These are phyloP conservation scores for Acheta domesticus DNA, from an alignment of 2,888 invertebrate species.

Conservation along the genomic window DNA sequence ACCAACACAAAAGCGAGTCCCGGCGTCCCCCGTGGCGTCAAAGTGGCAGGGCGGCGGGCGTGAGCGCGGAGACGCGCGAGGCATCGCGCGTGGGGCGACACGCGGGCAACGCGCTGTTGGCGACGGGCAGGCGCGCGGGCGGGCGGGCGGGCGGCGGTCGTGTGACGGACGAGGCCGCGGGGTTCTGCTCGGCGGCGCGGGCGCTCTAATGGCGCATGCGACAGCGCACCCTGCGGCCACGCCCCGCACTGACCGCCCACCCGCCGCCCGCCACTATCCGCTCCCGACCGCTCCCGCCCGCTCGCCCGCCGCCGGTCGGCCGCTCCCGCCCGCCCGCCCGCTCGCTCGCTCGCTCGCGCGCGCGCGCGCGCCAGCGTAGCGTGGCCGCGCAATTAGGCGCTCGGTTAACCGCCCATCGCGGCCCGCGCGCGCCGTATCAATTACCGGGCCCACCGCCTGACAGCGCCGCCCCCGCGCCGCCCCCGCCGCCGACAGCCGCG, in stretches of 20 bases:
- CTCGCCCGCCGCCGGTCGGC: background rate
- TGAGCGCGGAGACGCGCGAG: no score
- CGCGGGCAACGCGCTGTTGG: no score
- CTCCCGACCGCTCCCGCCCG: background rate
- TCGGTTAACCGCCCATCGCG: constrained; percentile 25
- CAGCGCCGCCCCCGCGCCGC: background rate
- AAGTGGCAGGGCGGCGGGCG: no score
- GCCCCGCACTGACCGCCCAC: background rate
- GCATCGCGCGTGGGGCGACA: no score
- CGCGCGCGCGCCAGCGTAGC: constrained; percentile 18
- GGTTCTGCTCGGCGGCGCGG: background rate
- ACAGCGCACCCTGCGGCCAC: background rate
- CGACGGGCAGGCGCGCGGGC: no score
- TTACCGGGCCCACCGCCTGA: background rate
- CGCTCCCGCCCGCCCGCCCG: no score
- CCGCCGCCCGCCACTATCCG: background rate
- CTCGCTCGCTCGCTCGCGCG: background rate
- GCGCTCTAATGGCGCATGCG: constrained; percentile 25
- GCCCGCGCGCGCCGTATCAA: constrained; percentile 6
- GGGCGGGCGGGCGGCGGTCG: no score
- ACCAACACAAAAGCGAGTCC: no score
- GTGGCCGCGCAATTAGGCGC: constrained; percentile 25
- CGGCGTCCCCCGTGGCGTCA: no score
- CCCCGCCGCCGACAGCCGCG: background rate
- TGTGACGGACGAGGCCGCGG: constrained; percentile 11